Percentiles rank a stretch among this genome's conserved stretches.
Evolutionary conservation across 2,888 invertebrate genomes (phyloP).

Genomic region (Leptogaster cylindrica): DNA sequence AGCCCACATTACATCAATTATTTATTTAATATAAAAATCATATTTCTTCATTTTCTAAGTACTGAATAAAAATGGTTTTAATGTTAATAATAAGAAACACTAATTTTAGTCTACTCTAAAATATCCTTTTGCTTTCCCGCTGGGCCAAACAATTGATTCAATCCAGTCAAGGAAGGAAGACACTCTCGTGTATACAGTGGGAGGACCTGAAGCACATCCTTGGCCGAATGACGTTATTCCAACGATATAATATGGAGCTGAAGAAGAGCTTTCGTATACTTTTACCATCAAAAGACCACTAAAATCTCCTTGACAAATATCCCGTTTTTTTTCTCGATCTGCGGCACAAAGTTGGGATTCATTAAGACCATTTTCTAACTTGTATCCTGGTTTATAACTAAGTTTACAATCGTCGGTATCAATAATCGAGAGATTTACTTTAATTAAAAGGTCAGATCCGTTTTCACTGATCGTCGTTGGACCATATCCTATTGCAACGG

Average conservation of each 20-base stretch:
- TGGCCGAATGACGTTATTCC: slow-evolving; percentile 27
- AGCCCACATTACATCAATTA: no score
- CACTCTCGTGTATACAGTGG: slow-evolving; percentile 32
- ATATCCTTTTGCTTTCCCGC: no score
- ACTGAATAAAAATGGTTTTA: no score
- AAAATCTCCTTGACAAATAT: slow-evolving; percentile 70
- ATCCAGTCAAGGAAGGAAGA: slow-evolving; percentile 24
- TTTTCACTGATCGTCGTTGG: not conserved
- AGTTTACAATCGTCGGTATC: not conserved
- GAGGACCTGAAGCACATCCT: slow-evolving; percentile 16
- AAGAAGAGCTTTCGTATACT: not conserved
- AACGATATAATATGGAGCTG: slow-evolving; percentile 15
- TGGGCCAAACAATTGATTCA: slow-evolving; percentile 34
- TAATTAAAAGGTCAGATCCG: not conserved
- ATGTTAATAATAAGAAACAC: no score
- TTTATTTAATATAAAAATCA: no score
- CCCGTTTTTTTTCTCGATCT: slow-evolving; percentile 57
- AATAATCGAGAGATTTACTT: not conserved
- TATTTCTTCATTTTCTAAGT: no score
- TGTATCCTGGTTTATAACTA: not conserved
- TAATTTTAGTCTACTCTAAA: no score
- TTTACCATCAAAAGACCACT: slow-evolving; percentile 67
- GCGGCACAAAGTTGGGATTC: slow-evolving; percentile 67
- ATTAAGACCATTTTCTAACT: slow-evolving; percentile 61
- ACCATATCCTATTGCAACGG: not conserved